Conservation (phyloP, 2,888 invertebrate species). For the Catocala nupta region DNA sequence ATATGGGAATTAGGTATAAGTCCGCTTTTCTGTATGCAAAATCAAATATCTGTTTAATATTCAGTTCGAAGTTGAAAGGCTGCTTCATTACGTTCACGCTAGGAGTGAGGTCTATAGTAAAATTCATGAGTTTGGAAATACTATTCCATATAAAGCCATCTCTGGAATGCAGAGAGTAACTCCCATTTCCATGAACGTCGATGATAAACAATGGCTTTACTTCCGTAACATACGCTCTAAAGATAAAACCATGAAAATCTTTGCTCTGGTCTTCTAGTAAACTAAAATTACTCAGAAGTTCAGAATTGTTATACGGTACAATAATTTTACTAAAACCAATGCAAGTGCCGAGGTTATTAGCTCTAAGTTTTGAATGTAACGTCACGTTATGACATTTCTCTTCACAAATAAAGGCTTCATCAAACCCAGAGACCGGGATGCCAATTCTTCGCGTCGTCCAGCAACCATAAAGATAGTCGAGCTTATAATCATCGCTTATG, state of each 20-base stretch:
- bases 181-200: conserved; percentile 57
- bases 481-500: conserved; percentile 56
- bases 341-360: conserved; percentile 71
- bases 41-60: conserved; percentile 66
- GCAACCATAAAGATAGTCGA: conserved; percentile 68
- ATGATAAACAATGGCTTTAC: conserved; percentile 67
- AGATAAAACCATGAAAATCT: conserved; percentile 68
- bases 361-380: conserved; percentile 61
- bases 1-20: conserved; percentile 71
- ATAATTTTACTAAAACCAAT: conserved; percentile 62
- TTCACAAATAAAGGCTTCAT: conserved; percentile 66
- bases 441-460: conserved; percentile 67
- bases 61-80: conserved; percentile 68
- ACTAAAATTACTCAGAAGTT: conserved; percentile 39
- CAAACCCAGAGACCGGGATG: conserved; percentile 60
- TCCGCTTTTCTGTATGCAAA: conserved; percentile 73
- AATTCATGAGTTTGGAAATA: conserved; percentile 71
- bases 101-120: conserved; percentile 69
- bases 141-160: conserved; percentile 77
- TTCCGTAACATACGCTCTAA: conserved; percentile 62
- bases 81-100: conserved; percentile 55
- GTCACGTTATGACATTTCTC: conserved; percentile 68
- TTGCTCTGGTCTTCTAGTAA: conserved; percentile 69
- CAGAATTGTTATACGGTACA: conserved; percentile 51
- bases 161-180: conserved; percentile 61